Base-by-base conservation (phyloP, 2,113 vertebrate species). In the Riparia riparia region DNA sequence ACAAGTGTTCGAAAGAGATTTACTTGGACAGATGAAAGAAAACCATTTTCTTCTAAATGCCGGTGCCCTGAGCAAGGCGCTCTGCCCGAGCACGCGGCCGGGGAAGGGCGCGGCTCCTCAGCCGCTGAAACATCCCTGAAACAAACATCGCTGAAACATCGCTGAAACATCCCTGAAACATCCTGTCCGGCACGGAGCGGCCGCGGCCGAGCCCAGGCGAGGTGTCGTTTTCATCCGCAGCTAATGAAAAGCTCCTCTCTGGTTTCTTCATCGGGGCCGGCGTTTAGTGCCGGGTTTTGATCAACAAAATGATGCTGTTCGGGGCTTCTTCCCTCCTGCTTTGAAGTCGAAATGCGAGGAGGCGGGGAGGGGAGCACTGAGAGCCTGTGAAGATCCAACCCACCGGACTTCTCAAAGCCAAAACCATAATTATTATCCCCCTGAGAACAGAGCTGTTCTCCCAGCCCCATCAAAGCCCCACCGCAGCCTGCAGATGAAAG, bases 11-110 rank as follows among this genome's bases (percentile, higher is more conserved):
- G 90, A 96, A 92, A 97, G 96, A 97, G 96, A 96, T 97, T 97
- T 96, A 91, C 95, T 95, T 77, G 87, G 96, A 32, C 92, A 90
- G 93, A 97, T 96, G 97, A 98, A 97, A 97, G 97, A 83, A 94
- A 97, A 90, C 93, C 91, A 65, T 97, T 97, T 97, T 71, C 83
- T 96, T 63, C 95, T 93, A 84, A 96, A 97, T 19, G 88, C 82
- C 4, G 7, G 89, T 51, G 78, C 97, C 96, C 91, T 42, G 96
- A 94, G 84, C 92, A 31, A 91, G 93, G 89, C 77, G 63, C 95
- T 64, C 77, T 37, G 95, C 47, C 88, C 51, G 28, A 13, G 34
- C 87, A 20, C 16, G 19, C 15, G 39, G 92, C 85, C 9, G n/a
- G 44, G 7, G 34, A 5, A 21, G 45, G 22, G 73, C 64, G 58